A percentile compares a stretch with the other conserved stretches of the same genome.
Evolutionary conservation across 1,140 invertebrate species (phyloP).

Genomic region (Akabosia matsudoensis): DNA sequence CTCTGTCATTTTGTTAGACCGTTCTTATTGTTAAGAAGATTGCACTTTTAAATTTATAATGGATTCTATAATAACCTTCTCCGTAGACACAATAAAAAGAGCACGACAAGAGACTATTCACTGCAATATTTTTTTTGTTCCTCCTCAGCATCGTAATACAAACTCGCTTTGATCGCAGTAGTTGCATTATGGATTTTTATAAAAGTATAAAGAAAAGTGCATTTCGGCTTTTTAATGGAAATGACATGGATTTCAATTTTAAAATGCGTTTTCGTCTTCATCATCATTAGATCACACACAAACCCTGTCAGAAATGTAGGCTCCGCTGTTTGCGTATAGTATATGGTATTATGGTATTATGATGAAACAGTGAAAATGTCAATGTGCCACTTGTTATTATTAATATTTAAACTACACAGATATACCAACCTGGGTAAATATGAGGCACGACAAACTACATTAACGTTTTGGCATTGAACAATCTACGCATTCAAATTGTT

Average conservation of each 20-base stretch:
- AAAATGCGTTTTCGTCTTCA: neutral
- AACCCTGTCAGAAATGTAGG: no score
- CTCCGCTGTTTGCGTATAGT: neutral
- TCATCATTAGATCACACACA: no score
- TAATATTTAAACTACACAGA: slow-evolving; percentile 17
- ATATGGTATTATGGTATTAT: neutral
- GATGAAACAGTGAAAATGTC: neutral
- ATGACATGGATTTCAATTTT: neutral
- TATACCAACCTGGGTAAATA: no score
- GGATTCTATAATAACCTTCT: neutral
- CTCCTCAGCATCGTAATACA: no score
- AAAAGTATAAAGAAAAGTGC: neutral
- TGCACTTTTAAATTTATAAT: neutral
- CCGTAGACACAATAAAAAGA: neutral
- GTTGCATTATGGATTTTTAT: no score
- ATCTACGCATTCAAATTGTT: no score
- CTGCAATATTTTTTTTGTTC: neutral
- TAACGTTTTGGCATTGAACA: no score
- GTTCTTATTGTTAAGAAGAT: neutral
- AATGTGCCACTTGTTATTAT: slow-evolving; percentile 20
- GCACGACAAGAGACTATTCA: neutral
- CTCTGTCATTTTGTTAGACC: neutral
- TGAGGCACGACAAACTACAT: no score
- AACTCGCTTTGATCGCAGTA: no score
- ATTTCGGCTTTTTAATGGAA: neutral